phyloP scores from a whole-genome alignment of 2,888 invertebrate species.

The Allolobophora icterica region DNA sequence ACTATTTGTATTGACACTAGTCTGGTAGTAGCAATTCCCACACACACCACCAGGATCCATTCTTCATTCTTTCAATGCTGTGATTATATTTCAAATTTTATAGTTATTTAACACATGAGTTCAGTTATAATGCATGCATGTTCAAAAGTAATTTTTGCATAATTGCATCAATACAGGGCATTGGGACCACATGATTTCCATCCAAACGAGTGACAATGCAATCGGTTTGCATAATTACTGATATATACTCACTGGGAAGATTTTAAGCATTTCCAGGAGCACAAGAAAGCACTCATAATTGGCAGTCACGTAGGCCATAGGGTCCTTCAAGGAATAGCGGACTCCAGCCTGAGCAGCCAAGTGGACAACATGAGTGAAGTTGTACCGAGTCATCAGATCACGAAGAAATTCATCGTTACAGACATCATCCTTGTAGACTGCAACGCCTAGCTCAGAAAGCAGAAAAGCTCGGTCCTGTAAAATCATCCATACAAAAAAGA shows the following conservation, averaged over 20 bases:
- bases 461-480: conserved; percentile 47
- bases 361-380: conserved; percentile 50
- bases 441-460: conserved; percentile 43
- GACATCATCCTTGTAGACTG: conserved; percentile 44
- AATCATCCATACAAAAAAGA: not conserved
- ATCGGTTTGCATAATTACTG: too few species aligned
- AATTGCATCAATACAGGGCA: too few species aligned
- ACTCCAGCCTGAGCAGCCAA: conserved; percentile 51
- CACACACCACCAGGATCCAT: too few species aligned
- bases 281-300: conserved; percentile 48
- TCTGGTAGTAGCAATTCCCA: too few species aligned
- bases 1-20: too few species aligned
- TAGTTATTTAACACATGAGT: too few species aligned
- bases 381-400: conserved; percentile 40
- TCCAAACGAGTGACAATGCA: too few species aligned
- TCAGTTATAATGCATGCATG: too few species aligned
- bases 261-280: conserved; percentile 42
- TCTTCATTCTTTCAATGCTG: too few species aligned
- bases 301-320: conserved; percentile 44
- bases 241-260: conserved; percentile 36
- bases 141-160: too few species aligned
- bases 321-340: conserved; percentile 47
- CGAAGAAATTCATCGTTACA: conserved; percentile 44
- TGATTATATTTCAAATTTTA: too few species aligned
- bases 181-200: too few species aligned